These are phyloP conservation scores for Luperina nickerlii DNA, from an alignment of 2,888 invertebrate species.

Conservation along the genomic window DNA sequence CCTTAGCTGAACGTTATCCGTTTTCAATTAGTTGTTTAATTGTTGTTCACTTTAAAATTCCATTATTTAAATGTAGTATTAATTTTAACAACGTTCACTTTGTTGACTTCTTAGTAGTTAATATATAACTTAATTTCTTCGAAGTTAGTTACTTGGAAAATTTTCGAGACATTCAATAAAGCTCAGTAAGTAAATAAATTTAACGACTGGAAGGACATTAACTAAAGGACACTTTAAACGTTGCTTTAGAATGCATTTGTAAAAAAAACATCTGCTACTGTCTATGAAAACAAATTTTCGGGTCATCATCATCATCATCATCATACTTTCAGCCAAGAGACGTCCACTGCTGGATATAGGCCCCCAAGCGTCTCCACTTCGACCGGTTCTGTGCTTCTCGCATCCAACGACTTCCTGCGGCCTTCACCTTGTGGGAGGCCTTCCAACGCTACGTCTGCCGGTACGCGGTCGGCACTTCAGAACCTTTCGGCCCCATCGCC, in stretches of 20 bases:
- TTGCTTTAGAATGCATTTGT: not conserved
- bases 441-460: too few species aligned
- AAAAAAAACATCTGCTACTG: not conserved
- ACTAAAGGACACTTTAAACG: conserved; percentile 2
- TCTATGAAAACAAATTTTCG: not conserved
- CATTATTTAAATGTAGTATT: not conserved
- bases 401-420: too few species aligned
- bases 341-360: too few species aligned
- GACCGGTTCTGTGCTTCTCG: too few species aligned
- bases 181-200: not conserved
- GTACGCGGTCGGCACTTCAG: too few species aligned
- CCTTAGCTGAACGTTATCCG: not conserved
- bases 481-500: too few species aligned
- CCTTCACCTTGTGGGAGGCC: too few species aligned
- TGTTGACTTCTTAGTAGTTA: conserved; percentile 7
- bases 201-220: not conserved
- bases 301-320: too few species aligned
- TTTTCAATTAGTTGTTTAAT: conserved; percentile 33
- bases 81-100: conserved; percentile 11
- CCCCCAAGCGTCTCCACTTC: too few species aligned
- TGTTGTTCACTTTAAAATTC: conserved; percentile 27
- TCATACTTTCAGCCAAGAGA: too few species aligned
- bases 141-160: not conserved
- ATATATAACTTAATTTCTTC: conserved; percentile 11
- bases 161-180: conserved; percentile 19